These are phyloP conservation scores for Serrognathus titanus DNA, from an alignment of 2,888 invertebrate genomes.

Conservation along the genomic window DNA sequence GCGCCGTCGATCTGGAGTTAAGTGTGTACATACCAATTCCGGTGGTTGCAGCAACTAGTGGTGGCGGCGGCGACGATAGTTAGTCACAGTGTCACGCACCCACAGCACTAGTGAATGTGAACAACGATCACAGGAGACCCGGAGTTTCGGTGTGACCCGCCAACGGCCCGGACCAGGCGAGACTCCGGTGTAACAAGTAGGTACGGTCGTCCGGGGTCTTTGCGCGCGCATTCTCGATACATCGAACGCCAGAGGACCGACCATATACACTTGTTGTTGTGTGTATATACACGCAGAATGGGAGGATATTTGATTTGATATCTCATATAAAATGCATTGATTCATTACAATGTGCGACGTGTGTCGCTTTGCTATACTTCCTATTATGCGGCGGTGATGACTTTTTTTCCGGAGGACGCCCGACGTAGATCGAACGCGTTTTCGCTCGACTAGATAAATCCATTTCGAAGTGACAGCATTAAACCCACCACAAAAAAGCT, in stretches of 20 bases:
- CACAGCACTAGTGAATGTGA: slow-evolving; percentile 6
- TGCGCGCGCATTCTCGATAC: slow-evolving; percentile 36
- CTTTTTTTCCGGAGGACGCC: too few relatives aligned
- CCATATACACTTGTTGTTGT: slow-evolving; percentile 19
- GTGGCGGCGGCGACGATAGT: neutral
- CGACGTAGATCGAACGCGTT: too few relatives aligned
- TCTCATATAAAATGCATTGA: slow-evolving; percentile 15
- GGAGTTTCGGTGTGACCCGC: slow-evolving; percentile 33
- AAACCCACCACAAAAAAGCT: too few relatives aligned
- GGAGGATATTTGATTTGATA: slow-evolving; percentile 7
- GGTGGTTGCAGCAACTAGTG: too few relatives aligned
- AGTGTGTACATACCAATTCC: too few relatives aligned
- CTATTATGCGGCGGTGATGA: too few relatives aligned
- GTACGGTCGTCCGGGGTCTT: slow-evolving; percentile 42
- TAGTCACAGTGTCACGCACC: slow-evolving; percentile 10
- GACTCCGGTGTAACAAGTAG: slow-evolving; percentile 49
- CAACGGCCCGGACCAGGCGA: slow-evolving; percentile 44
- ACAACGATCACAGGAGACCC: slow-evolving; percentile 1
- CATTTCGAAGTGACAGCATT: too few relatives aligned
- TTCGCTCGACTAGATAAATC: too few relatives aligned
- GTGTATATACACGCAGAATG: slow-evolving; percentile 4
- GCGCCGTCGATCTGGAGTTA: too few relatives aligned
- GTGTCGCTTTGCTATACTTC: neutral
- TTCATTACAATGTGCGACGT: neutral
- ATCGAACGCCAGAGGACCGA: neutral